These are phyloP conservation scores for Lagria hirta DNA, from an alignment of 2,888 invertebrate species.

Conservation along the genomic window DNA sequence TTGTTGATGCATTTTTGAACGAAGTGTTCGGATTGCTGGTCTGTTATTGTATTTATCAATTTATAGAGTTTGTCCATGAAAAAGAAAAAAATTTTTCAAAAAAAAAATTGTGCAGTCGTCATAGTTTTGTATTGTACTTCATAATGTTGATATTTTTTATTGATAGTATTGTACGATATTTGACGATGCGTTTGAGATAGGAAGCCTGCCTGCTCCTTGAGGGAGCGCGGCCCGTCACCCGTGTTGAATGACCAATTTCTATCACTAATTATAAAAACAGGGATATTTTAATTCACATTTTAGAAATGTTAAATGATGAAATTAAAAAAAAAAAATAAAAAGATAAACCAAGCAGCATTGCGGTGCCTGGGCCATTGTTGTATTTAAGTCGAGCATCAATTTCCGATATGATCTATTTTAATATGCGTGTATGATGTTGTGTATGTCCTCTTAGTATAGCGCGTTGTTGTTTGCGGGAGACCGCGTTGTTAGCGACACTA, in stretches of 20 bases:
- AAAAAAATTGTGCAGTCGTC: constrained; percentile 41
- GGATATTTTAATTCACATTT: constrained; percentile 43
- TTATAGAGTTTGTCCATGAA: constrained; percentile 42
- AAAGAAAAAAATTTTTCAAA: no score
- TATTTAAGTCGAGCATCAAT: constrained; percentile 51
- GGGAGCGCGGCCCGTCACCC: constrained; percentile 31
- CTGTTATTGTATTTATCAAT: constrained; percentile 42
- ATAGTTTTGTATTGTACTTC: constrained; percentile 48
- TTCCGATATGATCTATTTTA: constrained; percentile 53
- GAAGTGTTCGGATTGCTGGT: constrained; percentile 51
- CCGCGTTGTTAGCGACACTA: constrained; percentile 57
- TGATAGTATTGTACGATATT: constrained; percentile 49
- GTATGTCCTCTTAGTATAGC: constrained; percentile 52
- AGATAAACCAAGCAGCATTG: constrained; percentile 43
- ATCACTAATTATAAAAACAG: constrained; percentile 31
- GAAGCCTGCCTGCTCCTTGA: constrained; percentile 26
- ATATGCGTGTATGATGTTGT: constrained; percentile 56
- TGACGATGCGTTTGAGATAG: constrained; percentile 43
- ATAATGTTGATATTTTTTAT: constrained; percentile 53
- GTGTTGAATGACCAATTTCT: constrained; percentile 52
- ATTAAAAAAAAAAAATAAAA: constrained; percentile 12
- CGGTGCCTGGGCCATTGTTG: constrained; percentile 53
- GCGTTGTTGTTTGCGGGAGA: constrained; percentile 55
- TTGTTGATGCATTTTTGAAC: constrained; percentile 55
- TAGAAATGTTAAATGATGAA: constrained; percentile 45